Evolutionary conservation across 1,140 invertebrate genomes (phyloP).

Genomic region (Atta cephalotes): DNA sequence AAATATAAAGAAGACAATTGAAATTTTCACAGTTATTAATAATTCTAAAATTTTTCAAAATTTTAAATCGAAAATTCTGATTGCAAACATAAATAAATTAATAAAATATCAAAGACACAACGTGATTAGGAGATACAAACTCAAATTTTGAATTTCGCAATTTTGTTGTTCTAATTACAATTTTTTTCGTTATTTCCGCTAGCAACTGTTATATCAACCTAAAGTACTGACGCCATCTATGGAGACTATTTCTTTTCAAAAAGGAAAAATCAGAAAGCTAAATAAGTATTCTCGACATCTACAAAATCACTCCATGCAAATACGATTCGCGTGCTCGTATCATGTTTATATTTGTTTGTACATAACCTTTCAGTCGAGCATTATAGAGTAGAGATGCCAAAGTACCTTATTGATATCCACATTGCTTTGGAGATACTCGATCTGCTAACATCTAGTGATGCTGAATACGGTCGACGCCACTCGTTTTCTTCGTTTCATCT

Average conservation of each 20-base stretch:
- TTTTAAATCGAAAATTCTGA: neutral
- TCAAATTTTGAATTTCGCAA: neutral
- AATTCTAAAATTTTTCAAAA: neutral
- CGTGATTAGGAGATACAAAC: neutral
- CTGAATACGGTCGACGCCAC: neutral
- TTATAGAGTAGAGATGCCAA: neutral
- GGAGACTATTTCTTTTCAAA: neutral
- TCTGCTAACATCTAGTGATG: neutral
- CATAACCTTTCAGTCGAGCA: constrained; percentile 5
- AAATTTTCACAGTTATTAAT: neutral
- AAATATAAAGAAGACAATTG: neutral
- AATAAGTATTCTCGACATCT: constrained; percentile 1
- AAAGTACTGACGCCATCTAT: constrained; percentile 3
- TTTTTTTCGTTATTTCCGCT: neutral
- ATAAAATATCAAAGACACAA: neutral
- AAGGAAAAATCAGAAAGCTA: neutral
- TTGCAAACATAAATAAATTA: neutral
- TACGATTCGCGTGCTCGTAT: neutral
- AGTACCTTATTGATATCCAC: neutral
- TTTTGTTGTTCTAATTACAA: neutral
- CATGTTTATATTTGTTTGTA: neutral
- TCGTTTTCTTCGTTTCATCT: neutral
- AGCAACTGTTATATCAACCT: neutral
- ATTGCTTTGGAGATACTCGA: neutral
- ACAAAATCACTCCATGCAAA: neutral